These are phyloP conservation scores for Propithecus deckenii DNA, from an alignment of 2,797 vertebrate genomes.

Conservation along the genomic window DNA sequence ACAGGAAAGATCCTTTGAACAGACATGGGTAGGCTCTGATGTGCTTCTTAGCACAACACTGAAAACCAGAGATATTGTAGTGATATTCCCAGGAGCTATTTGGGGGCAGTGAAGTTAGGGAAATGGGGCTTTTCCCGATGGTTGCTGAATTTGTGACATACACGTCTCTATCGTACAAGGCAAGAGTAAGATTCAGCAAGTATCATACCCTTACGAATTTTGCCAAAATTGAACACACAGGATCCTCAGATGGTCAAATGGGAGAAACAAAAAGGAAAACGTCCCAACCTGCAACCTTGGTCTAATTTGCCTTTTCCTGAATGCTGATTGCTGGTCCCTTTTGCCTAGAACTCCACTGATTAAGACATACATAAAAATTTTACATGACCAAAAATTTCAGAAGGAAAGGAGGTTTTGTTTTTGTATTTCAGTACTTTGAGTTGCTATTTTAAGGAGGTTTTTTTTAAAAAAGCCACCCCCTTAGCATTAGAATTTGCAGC, in stretches of 20 bases:
- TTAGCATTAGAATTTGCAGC: not conserved
- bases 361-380: not conserved
- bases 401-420: not conserved
- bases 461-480: not conserved
- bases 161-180: rapidly evolving
- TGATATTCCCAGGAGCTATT: not conserved
- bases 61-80: rapidly evolving
- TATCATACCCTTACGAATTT: not conserved
- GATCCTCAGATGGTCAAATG: not conserved
- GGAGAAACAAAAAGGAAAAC: not conserved
- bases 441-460: not conserved
- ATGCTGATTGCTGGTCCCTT: not conserved
- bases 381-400: not conserved
- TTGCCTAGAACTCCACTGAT: not conserved
- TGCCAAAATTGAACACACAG: not conserved
- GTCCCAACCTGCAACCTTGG: not conserved
- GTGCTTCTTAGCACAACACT: not conserved
- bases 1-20: not conserved
- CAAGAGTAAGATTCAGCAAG: not conserved
- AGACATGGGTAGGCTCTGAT: not conserved
- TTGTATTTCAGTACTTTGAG: not conserved
- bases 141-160: not conserved
- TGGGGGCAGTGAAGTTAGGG: not conserved
- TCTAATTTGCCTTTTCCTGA: not conserved
- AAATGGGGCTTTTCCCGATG: not conserved